Percentiles rank a stretch among this genome's conserved stretches.
phyloP scores from a whole-genome alignment of 1,140 invertebrate species.

The Drosophila novamexicana region DNA sequence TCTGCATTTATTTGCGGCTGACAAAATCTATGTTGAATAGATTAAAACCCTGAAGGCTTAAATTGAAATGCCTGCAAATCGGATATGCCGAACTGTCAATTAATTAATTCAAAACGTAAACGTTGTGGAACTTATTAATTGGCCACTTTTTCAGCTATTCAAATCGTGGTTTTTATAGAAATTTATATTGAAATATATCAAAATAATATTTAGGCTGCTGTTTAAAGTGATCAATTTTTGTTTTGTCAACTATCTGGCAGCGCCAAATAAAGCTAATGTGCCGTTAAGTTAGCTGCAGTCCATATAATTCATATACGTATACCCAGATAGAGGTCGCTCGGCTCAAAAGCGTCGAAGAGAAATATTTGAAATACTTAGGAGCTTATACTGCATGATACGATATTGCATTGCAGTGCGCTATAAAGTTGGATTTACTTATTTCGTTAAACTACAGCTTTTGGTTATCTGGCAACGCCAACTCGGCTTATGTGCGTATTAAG shows the following conservation, averaged over 20 bases:
- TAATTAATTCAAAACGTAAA: conserved; percentile 2
- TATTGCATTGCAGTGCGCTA: not conserved
- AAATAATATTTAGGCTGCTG: too few species aligned
- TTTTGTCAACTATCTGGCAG: too few species aligned
- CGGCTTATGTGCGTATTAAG: conserved; percentile 3
- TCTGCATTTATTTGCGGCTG: not conserved
- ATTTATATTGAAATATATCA: too few species aligned
- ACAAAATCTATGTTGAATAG: not conserved
- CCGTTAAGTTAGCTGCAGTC: too few species aligned
- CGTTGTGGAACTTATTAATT: not conserved
- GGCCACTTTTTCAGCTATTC: not conserved
- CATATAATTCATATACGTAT: too few species aligned
- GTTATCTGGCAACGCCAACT: conserved; percentile 12
- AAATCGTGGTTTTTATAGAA: not conserved
- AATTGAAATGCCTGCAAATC: not conserved
- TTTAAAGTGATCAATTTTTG: too few species aligned
- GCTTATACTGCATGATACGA: not conserved
- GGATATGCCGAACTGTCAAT: not conserved
- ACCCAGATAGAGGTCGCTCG: not conserved
- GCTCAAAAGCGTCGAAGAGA: not conserved
- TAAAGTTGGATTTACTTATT: not conserved
- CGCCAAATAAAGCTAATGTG: too few species aligned
- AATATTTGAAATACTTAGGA: not conserved
- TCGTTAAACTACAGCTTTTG: not conserved
- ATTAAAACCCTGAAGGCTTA: not conserved